These are phyloP conservation scores for Lanistes nyassanus DNA, from an alignment of 1,140 invertebrate species.

Conservation along the genomic window DNA sequence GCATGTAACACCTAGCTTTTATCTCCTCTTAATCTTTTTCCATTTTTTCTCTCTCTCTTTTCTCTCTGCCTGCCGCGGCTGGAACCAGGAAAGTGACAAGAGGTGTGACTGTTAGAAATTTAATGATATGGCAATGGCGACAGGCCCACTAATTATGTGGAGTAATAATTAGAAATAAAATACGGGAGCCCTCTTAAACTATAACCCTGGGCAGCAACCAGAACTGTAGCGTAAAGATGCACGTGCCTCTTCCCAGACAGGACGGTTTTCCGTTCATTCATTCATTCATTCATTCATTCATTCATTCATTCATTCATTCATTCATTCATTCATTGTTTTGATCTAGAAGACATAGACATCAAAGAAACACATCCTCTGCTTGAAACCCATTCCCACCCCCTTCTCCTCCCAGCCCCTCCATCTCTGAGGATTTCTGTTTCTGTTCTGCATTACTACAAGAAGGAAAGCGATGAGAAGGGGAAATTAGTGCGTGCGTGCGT, in stretches of 20 bases:
- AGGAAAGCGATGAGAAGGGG: too few relatives aligned
- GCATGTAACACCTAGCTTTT: background rate
- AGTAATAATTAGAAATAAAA: slow-evolving; percentile 19
- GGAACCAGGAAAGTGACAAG: background rate
- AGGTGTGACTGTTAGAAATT: slow-evolving; percentile 12
- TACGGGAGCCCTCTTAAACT: slow-evolving; percentile 7
- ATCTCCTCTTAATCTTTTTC: background rate
- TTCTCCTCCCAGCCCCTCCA: background rate
- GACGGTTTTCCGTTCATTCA: background rate
- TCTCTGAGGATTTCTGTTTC: slow-evolving; percentile 9
- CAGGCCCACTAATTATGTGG: slow-evolving; percentile 22
- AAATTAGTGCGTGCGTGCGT: too few relatives aligned
- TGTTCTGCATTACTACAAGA: too few relatives aligned
- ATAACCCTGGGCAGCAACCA: too few relatives aligned
- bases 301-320: background rate
- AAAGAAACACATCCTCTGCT: too few relatives aligned
- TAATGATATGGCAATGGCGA: slow-evolving; percentile 19
- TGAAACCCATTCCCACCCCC: background rate
- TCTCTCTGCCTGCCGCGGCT: background rate
- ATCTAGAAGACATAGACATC: slow-evolving; percentile 13
- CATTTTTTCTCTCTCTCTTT: background rate
- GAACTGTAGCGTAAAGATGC: too few relatives aligned
- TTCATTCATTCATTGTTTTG: background rate
- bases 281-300: background rate
- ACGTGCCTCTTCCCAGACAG: too few relatives aligned